Conservation (phyloP, 2,113 vertebrate species). For the Ctenomys sociabilis region DNA sequence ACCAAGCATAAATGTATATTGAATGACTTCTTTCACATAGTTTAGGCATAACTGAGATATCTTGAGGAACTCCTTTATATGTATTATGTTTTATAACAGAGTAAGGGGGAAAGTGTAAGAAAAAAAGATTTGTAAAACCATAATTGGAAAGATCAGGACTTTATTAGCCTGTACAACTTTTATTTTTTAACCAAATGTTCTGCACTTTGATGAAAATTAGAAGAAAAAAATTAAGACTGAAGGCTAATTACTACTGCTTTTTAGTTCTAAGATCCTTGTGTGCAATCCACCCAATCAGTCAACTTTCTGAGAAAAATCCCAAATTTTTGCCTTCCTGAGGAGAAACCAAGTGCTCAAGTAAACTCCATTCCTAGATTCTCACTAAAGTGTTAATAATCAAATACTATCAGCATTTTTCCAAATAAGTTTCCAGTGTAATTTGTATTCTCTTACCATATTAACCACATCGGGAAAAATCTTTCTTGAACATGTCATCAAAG, state of each 20-base stretch:
- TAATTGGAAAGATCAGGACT: not conserved
- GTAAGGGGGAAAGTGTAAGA: not conserved
- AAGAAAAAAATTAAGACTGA: constrained; percentile 22
- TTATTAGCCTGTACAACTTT: not conserved
- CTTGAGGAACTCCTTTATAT: not conserved
- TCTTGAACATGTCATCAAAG: not conserved
- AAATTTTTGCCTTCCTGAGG: not conserved
- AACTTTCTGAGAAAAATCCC: not conserved
- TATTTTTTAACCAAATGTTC: not conserved
- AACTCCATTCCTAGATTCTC: not conserved
- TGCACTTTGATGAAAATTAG: not conserved
- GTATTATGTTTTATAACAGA: not conserved
- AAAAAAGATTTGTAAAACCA: not conserved
- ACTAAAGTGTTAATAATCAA: not conserved
- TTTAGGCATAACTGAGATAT: not conserved
- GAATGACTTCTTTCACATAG: not conserved
- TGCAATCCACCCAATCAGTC: not conserved
- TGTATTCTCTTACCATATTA: no score
- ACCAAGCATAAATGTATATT: not conserved
- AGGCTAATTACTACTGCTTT: not conserved
- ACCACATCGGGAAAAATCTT: no score
- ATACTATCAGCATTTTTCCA: not conserved
- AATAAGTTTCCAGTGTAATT: no score
- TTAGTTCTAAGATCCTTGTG: not conserved
- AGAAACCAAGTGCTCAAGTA: not conserved